phyloP scores from a whole-genome alignment of 2,113 vertebrate species.

The Sinocyclocheilus anshuiensis region DNA sequence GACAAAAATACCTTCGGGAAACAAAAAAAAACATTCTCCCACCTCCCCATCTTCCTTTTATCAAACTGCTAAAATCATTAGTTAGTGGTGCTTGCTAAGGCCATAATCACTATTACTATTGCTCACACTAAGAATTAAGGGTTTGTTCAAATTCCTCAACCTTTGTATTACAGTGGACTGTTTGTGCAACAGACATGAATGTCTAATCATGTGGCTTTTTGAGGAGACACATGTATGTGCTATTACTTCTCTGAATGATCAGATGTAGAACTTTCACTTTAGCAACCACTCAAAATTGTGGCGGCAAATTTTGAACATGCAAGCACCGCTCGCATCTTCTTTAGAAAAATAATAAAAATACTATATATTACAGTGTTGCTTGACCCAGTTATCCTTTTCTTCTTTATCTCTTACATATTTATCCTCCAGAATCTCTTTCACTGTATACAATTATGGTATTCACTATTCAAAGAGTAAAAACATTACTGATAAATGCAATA shows the following conservation, averaged over 20 bases:
- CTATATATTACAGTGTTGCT: not conserved
- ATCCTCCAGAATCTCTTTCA: not conserved
- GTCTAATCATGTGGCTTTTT: not conserved
- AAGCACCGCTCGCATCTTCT: not conserved
- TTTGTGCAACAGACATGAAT: not conserved
- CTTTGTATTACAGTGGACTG: not conserved
- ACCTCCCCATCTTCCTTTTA: not conserved
- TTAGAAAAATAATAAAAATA: not conserved
- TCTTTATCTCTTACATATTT: not conserved
- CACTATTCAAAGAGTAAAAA: not conserved
- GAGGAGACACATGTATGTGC: not conserved
- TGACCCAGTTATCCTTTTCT: not conserved
- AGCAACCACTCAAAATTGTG: not conserved
- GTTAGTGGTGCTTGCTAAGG: not conserved
- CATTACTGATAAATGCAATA: not conserved
- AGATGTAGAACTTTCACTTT: not conserved
- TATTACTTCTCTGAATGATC: not conserved
- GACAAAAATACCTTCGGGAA: conserved; percentile 7
- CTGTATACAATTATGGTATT: not conserved
- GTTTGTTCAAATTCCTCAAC: not conserved
- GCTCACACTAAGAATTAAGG: not conserved
- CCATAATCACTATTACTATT: not conserved
- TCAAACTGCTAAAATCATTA: conserved; percentile 10
- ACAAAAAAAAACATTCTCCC: not conserved
- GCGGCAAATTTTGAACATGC: not conserved